These are phyloP conservation scores for Latrodectus geometricus DNA, from an alignment of 1,140 invertebrate genomes.

Conservation along the genomic window DNA sequence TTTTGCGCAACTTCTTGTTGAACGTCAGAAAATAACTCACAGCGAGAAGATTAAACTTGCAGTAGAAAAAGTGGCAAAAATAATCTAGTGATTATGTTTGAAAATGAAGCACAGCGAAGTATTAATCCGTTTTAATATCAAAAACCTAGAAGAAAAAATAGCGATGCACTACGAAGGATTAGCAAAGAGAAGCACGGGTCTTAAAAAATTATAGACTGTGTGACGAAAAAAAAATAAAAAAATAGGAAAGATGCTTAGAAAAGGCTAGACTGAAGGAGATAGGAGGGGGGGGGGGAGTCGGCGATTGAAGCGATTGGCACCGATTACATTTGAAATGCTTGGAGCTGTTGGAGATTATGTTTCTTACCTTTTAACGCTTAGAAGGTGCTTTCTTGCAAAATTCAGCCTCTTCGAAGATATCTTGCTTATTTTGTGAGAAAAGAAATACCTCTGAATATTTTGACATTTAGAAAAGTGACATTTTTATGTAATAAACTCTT, in stretches of 20 bases:
- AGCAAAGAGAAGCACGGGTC: conserved; percentile 45
- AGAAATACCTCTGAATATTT: too few relatives aligned
- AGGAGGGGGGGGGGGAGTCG: conserved; percentile 2
- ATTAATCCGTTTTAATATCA: conserved; percentile 62
- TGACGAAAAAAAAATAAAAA: neutral
- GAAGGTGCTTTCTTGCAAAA: neutral
- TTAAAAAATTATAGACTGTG: conserved; percentile 56
- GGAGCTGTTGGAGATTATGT: conserved; percentile 44
- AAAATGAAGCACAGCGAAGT: conserved; percentile 47
- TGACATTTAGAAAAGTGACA: too few relatives aligned
- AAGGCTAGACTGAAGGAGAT: neutral
- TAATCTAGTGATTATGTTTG: conserved; percentile 61
- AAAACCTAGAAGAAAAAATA: conserved; percentile 53
- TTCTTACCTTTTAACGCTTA: neutral
- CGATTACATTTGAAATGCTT: conserved; percentile 52
- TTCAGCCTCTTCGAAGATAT: neutral
- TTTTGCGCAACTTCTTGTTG: conserved; percentile 53
- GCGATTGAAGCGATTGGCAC: neutral
- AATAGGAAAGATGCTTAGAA: neutral
- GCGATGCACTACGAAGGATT: conserved; percentile 56
- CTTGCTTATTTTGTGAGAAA: too few relatives aligned
- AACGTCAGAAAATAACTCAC: conserved; percentile 53
- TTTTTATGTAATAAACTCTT: too few relatives aligned
- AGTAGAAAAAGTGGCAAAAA: conserved; percentile 52
- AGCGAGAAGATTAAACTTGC: conserved; percentile 36